Conservation (phyloP, 64 coral and sea anemone genomes). For the Montipora foliosa region DNA sequence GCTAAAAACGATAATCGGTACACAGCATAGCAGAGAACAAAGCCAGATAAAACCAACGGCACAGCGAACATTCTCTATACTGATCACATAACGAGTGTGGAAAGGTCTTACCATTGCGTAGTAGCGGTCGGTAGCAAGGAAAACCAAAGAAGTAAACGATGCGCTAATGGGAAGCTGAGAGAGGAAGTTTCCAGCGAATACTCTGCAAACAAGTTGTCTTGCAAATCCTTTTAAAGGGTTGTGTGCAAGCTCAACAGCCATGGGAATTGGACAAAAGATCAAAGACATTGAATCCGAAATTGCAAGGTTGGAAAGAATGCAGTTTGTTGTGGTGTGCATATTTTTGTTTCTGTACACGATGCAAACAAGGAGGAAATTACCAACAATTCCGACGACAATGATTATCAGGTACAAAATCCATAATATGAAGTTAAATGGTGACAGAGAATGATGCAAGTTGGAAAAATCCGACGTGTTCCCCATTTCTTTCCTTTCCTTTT, state of each 20-base stretch:
- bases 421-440: slow-evolving; percentile 4
- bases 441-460: not conserved
- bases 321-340: slow-evolving; percentile 82
- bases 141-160: slow-evolving; percentile 8
- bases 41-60: slow-evolving; percentile 30
- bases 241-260: slow-evolving; percentile 9
- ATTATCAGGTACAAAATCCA: not conserved
- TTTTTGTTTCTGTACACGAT: slow-evolving; percentile 27
- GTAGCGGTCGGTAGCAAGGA: slow-evolving; percentile 45
- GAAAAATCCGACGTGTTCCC: not conserved
- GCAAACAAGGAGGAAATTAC: slow-evolving; percentile 57
- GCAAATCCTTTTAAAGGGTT: not conserved
- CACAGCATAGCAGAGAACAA: not conserved
- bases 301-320: slow-evolving; percentile 61
- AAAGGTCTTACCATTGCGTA: slow-evolving; percentile 29
- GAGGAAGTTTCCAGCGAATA: slow-evolving; percentile 42
- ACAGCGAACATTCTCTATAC: not conserved
- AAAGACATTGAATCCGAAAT: slow-evolving; percentile 52
- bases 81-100: not conserved
- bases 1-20: slow-evolving; percentile 20
- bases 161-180: not conserved
- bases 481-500: not conserved
- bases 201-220: slow-evolving; percentile 42
- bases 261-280: slow-evolving; percentile 24
- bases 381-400: slow-evolving; percentile 40